Evolutionary conservation across 2,113 vertebrate genomes (phyloP).

Genomic region (Scomber scombrus): DNA sequence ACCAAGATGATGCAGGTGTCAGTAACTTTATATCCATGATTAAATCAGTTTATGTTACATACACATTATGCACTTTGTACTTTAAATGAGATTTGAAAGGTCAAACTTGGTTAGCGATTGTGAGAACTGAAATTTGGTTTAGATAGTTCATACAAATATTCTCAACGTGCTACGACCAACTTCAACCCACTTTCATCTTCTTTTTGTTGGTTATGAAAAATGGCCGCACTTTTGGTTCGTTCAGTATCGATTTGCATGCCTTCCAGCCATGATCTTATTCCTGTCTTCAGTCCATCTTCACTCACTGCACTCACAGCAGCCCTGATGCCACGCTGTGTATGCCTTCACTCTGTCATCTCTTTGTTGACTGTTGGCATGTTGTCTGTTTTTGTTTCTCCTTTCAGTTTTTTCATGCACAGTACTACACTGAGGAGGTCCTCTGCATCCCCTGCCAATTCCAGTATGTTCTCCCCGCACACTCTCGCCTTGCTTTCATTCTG

Average conservation of each 20-base stretch:
- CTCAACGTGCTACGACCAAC: background rate
- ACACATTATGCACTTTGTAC: background rate
- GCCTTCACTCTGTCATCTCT: slow-evolving; percentile 80
- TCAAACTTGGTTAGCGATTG: slow-evolving; percentile 18
- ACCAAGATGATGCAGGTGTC: background rate
- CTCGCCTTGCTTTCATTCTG: slow-evolving; percentile 79
- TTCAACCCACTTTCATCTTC: slow-evolving; percentile 29
- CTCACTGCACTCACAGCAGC: slow-evolving; percentile 60
- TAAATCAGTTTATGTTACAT: background rate
- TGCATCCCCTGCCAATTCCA: slow-evolving; percentile 84
- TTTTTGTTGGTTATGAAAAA: slow-evolving; percentile 12
- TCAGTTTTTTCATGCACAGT: slow-evolving; percentile 87
- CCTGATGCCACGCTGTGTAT: slow-evolving; percentile 70
- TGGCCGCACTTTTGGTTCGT: slow-evolving; percentile 41
- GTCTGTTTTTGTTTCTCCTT: slow-evolving; percentile 86
- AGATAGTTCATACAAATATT: slow-evolving; percentile 29
- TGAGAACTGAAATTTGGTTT: slow-evolving; percentile 14
- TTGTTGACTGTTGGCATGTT: slow-evolving; percentile 85
- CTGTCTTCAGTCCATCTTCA: slow-evolving; percentile 48
- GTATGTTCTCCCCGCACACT: slow-evolving; percentile 83
- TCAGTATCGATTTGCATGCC: slow-evolving; percentile 67
- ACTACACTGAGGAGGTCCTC: slow-evolving; percentile 82
- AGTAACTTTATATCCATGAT: background rate
- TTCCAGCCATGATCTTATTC: slow-evolving; percentile 54
- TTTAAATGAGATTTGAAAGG: slow-evolving; percentile 6